phyloP scores from a whole-genome alignment of 37 sponge, comb jelly and placozoan genomes.

The Theonella swinhoei region DNA sequence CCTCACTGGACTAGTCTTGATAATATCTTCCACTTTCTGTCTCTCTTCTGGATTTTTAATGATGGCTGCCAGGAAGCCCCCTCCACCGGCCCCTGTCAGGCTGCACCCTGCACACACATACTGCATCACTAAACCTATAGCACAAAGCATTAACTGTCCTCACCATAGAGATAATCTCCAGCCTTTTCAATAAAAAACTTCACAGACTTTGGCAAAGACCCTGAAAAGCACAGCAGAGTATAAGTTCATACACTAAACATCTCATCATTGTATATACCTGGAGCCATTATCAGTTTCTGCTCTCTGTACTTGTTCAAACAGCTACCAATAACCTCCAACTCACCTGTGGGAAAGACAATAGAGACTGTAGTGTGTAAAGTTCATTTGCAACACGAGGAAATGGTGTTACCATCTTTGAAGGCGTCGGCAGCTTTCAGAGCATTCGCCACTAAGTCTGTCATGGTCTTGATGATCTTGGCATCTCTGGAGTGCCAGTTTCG shows the following conservation, averaged over 20 bases:
- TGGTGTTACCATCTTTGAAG: slow-evolving; percentile 60
- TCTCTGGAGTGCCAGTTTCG: slow-evolving; percentile 83
- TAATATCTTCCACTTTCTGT: slow-evolving; percentile 26
- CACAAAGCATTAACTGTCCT: no score
- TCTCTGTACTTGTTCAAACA: slow-evolving; percentile 47
- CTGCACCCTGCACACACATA: slow-evolving; percentile 54
- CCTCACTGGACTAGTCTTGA: slow-evolving; percentile 47
- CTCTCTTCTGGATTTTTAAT: slow-evolving; percentile 44
- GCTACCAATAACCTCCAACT: slow-evolving; percentile 61
- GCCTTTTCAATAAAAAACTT: slow-evolving; percentile 8
- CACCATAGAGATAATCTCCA: slow-evolving; percentile 24
- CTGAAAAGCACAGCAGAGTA: slow-evolving; percentile 4
- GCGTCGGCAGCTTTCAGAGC: slow-evolving; percentile 49
- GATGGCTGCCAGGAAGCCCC: slow-evolving; percentile 73
- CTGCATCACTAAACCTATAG: no score
- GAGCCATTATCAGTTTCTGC: slow-evolving; percentile 87
- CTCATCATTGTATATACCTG: slow-evolving; percentile 38
- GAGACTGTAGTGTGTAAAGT: neutral
- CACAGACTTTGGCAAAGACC: slow-evolving; percentile 26
- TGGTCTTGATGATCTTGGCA: slow-evolving; percentile 53
- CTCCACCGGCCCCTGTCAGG: slow-evolving; percentile 85
- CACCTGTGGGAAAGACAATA: slow-evolving; percentile 62
- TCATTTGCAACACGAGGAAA: no score
- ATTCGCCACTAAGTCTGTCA: slow-evolving; percentile 57
- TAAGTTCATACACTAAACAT: neutral